These are phyloP conservation scores for Caenorhabditis zanzibari DNA, from an alignment of 2,888 invertebrate genomes.

Conservation along the genomic window DNA sequence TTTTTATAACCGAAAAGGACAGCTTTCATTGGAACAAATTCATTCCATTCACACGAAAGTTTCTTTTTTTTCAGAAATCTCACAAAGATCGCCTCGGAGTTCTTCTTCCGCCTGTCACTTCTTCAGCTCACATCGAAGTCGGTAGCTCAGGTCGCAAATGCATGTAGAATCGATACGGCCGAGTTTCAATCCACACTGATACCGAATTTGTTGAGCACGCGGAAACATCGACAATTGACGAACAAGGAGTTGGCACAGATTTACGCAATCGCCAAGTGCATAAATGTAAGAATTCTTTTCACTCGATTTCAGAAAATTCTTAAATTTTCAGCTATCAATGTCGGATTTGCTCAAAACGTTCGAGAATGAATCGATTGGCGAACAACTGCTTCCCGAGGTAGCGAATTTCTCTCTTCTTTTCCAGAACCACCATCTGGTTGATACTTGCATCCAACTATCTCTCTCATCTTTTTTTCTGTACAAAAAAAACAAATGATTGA, in stretches of 20 bases:
- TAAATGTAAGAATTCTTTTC: constrained; percentile 47
- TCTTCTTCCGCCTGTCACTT: constrained; percentile 66
- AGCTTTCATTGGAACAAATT: constrained; percentile 41
- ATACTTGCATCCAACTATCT: constrained; percentile 4
- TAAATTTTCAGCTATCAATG: constrained; percentile 52
- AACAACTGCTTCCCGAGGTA: constrained; percentile 70
- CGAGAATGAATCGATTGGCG: constrained; percentile 64
- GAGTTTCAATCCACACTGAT: constrained; percentile 64
- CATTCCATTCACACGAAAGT: neutral
- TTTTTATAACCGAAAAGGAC: constrained; percentile 27
- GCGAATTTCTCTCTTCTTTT: constrained; percentile 23
- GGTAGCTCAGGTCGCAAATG: constrained; percentile 63
- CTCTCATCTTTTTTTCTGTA: neutral
- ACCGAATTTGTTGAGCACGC: constrained; percentile 57
- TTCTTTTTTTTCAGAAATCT: constrained; percentile 59
- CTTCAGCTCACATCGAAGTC: constrained; percentile 50
- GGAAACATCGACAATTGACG: constrained; percentile 57
- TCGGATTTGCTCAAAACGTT: constrained; percentile 58
- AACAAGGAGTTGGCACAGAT: constrained; percentile 65
- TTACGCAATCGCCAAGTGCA: constrained; percentile 57
- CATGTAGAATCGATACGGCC: constrained; percentile 58
- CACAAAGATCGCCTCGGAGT: constrained; percentile 67
- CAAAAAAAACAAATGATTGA: constrained; percentile 36
- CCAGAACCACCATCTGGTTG: constrained; percentile 20
- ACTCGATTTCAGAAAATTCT: neutral